Percentiles rank a stretch among this genome's conserved stretches.
Conservation (phyloP, 2,888 invertebrate genomes). For the Axea sp. region DNA sequence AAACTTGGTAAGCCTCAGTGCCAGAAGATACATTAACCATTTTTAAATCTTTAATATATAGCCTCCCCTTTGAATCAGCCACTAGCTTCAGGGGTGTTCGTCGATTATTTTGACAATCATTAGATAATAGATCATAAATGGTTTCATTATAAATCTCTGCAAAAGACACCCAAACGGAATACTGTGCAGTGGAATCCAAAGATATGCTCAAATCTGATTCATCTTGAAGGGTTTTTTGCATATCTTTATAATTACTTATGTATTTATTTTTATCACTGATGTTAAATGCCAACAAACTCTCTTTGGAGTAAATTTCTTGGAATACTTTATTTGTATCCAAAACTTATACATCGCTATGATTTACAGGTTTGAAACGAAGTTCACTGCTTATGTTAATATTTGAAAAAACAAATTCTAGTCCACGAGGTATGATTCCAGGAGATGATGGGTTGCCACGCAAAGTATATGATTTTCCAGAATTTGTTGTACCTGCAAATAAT, state of each 20-base stretch:
- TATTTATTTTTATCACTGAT: constrained; percentile 71
- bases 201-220: constrained; percentile 68
- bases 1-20: constrained; percentile 91
- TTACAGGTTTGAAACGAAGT: constrained; percentile 72
- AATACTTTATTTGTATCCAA: constrained; percentile 67
- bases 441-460: constrained; percentile 85
- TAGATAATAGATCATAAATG: constrained; percentile 89
- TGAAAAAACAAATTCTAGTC: constrained; percentile 83
- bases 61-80: constrained; percentile 70
- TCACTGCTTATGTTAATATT: constrained; percentile 68
- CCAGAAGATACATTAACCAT: constrained; percentile 86
- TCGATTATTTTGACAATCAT: constrained; percentile 71
- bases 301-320: constrained; percentile 71
- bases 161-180: constrained; percentile 90
- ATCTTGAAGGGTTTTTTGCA: constrained; percentile 73
- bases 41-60: constrained; percentile 75
- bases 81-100: constrained; percentile 72
- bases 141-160: constrained; percentile 96
- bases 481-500: constrained; percentile 84
- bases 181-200: constrained; percentile 67
- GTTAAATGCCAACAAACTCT: constrained; percentile 71
- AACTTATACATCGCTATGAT: constrained; percentile 69
- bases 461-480: constrained; percentile 94
- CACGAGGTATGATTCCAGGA: constrained; percentile 85
- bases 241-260: constrained; percentile 71